Evolutionary conservation across 2,113 vertebrate genomes (phyloP).

Genomic region (Boleophthalmus pectinirostris): DNA sequence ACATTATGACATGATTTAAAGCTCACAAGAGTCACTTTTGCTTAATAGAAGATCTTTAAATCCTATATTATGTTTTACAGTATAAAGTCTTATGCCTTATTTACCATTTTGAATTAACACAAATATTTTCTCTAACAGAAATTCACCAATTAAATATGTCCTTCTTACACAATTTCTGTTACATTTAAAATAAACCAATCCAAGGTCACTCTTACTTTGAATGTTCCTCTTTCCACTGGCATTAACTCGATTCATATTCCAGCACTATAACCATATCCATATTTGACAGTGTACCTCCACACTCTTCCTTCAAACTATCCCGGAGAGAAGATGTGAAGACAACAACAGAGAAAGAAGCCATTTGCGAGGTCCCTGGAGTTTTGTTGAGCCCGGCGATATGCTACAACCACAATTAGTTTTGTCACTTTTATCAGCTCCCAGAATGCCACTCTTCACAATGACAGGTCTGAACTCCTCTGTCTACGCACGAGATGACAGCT

Average conservation of each 20-base stretch:
- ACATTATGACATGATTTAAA: too few relatives aligned
- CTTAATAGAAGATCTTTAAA: too few relatives aligned
- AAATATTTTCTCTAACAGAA: neutral
- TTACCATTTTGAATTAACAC: neutral
- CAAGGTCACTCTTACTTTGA: neutral
- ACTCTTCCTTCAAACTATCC: conserved; percentile 42
- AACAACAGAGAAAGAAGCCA: conserved; percentile 18
- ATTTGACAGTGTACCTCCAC: conserved; percentile 29
- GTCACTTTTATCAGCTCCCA: conserved; percentile 39
- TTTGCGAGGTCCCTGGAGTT: conserved; percentile 23
- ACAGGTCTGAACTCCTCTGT: conserved; percentile 13
- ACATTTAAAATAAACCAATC: neutral
- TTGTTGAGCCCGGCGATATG: conserved; percentile 8
- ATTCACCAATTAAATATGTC: neutral
- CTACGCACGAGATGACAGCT: conserved; percentile 32
- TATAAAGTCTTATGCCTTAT: neutral
- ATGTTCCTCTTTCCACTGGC: conserved; percentile 4
- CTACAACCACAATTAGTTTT: conserved; percentile 49
- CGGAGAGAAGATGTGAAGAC: conserved; percentile 18
- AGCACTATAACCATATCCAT: conserved; percentile 1
- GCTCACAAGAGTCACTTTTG: too few relatives aligned
- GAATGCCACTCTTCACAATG: conserved; percentile 36
- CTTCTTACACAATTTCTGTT: neutral
- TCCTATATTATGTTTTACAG: too few relatives aligned
- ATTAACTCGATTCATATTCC: neutral